Conservation (phyloP, 2,113 vertebrate genomes). For the Cichladusa arquata region DNA sequence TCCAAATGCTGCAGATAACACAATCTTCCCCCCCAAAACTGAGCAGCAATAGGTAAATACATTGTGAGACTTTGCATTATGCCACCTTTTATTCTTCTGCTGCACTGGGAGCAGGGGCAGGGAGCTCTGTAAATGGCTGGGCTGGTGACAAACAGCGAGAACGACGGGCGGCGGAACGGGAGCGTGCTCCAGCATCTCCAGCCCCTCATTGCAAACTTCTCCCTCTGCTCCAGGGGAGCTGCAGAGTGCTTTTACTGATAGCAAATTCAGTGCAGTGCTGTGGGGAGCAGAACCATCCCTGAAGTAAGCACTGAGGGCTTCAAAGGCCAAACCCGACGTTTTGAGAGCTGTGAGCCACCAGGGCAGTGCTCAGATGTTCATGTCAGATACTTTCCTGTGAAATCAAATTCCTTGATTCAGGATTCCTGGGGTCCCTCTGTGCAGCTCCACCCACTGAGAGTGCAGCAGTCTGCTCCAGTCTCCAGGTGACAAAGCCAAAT, state of each 20-base stretch:
- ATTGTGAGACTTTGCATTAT: neutral
- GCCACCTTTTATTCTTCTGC: neutral
- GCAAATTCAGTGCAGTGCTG: neutral
- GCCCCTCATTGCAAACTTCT: neutral
- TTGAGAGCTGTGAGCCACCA: neutral
- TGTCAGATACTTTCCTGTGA: neutral
- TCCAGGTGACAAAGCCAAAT: neutral
- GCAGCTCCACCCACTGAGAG: neutral
- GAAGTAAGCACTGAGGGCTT: neutral
- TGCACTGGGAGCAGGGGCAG: neutral
- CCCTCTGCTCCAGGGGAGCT: neutral
- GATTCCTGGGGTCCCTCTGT: neutral
- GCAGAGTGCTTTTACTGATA: conserved; percentile 18
- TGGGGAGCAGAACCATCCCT: neutral
- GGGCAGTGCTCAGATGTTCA: neutral
- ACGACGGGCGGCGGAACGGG: neutral
- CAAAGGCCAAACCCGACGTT: neutral
- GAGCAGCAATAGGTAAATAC: neutral
- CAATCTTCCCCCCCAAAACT: neutral
- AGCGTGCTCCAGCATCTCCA: neutral
- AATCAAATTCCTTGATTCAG: neutral
- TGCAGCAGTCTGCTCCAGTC: neutral
- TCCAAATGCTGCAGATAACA: neutral
- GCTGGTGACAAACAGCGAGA: neutral
- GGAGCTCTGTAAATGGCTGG: neutral